Evolutionary conservation across 2,113 vertebrate species (phyloP).

Genomic region (Centrocercus urophasianus): DNA sequence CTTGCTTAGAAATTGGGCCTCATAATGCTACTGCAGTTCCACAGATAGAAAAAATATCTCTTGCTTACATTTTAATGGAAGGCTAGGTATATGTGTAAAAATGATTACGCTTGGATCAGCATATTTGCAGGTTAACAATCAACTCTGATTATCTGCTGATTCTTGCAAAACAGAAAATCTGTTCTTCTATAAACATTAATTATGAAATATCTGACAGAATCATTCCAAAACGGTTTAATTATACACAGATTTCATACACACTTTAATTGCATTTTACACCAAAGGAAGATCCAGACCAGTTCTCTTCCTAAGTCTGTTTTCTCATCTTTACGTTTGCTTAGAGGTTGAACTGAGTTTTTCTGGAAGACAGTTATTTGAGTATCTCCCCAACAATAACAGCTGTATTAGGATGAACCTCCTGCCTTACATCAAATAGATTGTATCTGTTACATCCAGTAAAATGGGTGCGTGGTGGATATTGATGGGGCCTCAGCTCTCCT

Average conservation of each 20-base stretch:
- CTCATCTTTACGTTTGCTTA: conserved; percentile 48
- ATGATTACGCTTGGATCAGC: conserved; percentile 56
- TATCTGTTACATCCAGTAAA: conserved; percentile 66
- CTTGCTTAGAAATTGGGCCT: neutral
- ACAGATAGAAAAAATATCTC: neutral
- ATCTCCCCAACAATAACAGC: conserved; percentile 56
- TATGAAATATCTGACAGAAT: conserved; percentile 72
- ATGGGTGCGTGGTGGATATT: conserved; percentile 67
- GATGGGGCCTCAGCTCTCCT: conserved; percentile 49
- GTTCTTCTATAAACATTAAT: conserved; percentile 75
- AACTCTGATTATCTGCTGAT: conserved; percentile 71
- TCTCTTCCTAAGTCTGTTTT: conserved; percentile 59
- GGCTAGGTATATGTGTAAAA: conserved; percentile 14
- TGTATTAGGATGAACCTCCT: neutral
- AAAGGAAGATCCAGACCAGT: conserved; percentile 44
- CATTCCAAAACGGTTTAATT: conserved; percentile 73
- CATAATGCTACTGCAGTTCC: neutral
- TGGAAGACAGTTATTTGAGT: conserved; percentile 56
- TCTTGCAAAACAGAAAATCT: conserved; percentile 63
- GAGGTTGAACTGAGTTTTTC: conserved; percentile 64
- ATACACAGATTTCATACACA: conserved; percentile 40
- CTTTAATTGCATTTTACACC: conserved; percentile 68
- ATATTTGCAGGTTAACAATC: conserved; percentile 65
- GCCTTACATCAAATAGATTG: conserved; percentile 57
- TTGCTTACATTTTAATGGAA: conserved; percentile 12